phyloP scores from a whole-genome alignment of 2,888 invertebrate species.

The Empis livida region DNA sequence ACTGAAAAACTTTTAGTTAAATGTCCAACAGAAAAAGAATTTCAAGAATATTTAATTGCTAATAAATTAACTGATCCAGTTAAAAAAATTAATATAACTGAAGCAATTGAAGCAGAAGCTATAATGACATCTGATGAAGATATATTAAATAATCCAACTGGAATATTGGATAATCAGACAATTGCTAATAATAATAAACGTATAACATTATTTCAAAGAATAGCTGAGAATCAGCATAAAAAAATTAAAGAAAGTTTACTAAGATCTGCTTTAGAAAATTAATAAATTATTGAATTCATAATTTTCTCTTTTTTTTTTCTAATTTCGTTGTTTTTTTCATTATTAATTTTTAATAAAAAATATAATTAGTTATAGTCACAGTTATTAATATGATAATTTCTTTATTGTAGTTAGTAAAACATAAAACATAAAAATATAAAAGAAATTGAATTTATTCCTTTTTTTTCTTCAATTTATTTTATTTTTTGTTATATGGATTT shows the following conservation, averaged over 20 bases:
- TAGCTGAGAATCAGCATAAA: constrained; percentile 18
- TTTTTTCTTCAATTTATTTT: too few species aligned
- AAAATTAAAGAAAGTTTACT: constrained; percentile 15
- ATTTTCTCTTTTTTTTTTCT: too few species aligned
- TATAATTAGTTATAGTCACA: too few species aligned
- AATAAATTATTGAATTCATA: neutral
- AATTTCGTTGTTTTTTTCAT: too few species aligned
- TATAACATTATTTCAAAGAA: constrained; percentile 18
- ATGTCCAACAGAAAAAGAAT: constrained; percentile 17
- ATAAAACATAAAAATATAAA: too few species aligned
- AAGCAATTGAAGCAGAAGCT: neutral
- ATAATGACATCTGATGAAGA: neutral
- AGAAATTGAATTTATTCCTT: too few species aligned
- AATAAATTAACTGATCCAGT: constrained; percentile 14
- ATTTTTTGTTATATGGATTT: too few species aligned
- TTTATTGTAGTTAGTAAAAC: too few species aligned
- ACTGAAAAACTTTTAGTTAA: constrained; percentile 9
- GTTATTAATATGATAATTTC: too few species aligned
- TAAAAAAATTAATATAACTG: constrained; percentile 12
- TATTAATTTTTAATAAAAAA: too few species aligned
- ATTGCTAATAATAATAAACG: constrained; percentile 13
- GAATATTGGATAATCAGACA: neutral
- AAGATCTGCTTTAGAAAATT: constrained; percentile 16
- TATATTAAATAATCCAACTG: neutral
- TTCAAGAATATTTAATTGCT: constrained; percentile 13